Evolutionary conservation across 2,797 vertebrate species (phyloP), one percentile per base, ranked within the genome.

Genomic region (Bryconaethiops microstoma): DNA sequence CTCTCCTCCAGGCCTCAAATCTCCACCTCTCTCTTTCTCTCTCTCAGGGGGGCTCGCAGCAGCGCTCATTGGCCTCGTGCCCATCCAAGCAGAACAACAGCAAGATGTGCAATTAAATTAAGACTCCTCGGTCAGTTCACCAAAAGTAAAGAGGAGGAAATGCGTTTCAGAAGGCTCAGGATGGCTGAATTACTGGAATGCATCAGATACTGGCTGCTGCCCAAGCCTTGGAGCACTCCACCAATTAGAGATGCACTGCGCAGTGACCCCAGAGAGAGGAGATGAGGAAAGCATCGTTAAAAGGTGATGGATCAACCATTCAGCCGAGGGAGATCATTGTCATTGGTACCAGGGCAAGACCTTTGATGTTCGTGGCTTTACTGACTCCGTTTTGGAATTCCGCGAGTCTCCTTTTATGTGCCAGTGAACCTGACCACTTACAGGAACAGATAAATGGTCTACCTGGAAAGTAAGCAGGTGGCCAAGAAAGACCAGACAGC

Each of bases 391-490:
- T 93, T 92, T 88, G 86, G 88, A 81, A 90, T 88, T 87, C 80
- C 74, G 88, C 87, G 85, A 88, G 83, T 91, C 86, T 86, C 89
- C 84, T 85, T 84, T 92, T 77, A 67, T 76, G 90, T 91, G 91
- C 88, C 85, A 87, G 40, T 94, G 89, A 93, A 90, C 92, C 86
- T 87, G 90, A 93, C 90, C 89, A 90, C 89, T 89, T 89, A 87
- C 87, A 89, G 74, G 82, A 78, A 85, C 87, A 91, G 91, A 91
- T 93, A 91, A 94, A 94, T 92, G 90, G 91, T 91, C 88, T 93
- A 93, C 91, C 84, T 86, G 84, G 81, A 83, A 87, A 84, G 60
- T 54, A 76, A 62, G 78, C 63, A 50, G 52, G 76, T 83, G 62
- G 80, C 79, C 77, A 86, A 80, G 72, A 79, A 73, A 65, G 71